Evolutionary conservation across 2,888 invertebrate species (phyloP).

Genomic region (Xestia sexstrigata): DNA sequence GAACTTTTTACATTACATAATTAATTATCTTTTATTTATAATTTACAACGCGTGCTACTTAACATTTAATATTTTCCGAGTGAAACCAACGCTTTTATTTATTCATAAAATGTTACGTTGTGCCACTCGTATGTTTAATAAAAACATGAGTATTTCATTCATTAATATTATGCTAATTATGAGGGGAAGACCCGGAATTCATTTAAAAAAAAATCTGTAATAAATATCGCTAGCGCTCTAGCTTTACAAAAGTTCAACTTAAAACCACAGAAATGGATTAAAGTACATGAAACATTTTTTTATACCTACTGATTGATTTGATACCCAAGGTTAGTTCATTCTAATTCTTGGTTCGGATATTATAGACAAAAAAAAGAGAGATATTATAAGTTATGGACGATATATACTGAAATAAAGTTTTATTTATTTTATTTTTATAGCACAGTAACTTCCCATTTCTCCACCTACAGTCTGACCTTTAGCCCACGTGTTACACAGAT

Average conservation of each 20-base stretch:
- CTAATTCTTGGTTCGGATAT: constrained; percentile 1
- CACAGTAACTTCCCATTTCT: neutral
- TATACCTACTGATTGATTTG: neutral
- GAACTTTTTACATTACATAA: neutral
- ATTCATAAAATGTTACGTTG: constrained; percentile 15
- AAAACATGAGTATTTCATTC: constrained; percentile 11
- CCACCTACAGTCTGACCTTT: constrained; percentile 30
- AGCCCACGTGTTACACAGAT: neutral
- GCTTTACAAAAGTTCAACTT: neutral
- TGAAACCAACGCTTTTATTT: constrained; percentile 19
- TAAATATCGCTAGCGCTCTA: neutral
- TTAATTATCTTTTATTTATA: constrained; percentile 13
- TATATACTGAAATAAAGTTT: no score
- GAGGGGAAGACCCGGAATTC: neutral
- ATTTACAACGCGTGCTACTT: constrained; percentile 9
- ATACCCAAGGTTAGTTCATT: neutral
- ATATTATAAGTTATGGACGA: no score
- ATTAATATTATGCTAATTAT: constrained; percentile 2
- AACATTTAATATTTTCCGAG: constrained; percentile 20
- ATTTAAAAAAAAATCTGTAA: neutral
- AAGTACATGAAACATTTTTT: neutral
- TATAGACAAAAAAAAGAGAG: neutral
- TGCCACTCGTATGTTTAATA: constrained; percentile 1
- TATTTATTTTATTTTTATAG: no score
- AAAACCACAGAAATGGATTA: neutral